phyloP scores from a whole-genome alignment of 1,140 invertebrate species.

The Samia ricini region DNA sequence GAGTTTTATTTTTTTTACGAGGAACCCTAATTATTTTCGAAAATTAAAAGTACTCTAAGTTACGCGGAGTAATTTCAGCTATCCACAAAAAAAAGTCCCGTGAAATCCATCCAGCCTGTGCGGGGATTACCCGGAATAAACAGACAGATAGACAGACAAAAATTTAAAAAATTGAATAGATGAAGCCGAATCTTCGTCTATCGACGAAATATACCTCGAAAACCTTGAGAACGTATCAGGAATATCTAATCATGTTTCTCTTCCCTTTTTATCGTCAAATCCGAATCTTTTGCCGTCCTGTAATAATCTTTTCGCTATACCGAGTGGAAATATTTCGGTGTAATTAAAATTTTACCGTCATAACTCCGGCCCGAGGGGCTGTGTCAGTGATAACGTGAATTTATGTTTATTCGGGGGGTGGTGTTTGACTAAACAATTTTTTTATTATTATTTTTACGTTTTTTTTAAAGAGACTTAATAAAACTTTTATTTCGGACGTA shows the following conservation, averaged over 20 bases:
- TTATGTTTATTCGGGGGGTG: constrained; percentile 9
- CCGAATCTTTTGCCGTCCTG: neutral
- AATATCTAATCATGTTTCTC: neutral
- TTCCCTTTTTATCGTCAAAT: neutral
- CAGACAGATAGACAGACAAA: no score
- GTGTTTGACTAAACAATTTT: constrained; percentile 10
- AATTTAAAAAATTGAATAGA: no score
- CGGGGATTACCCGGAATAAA: no score
- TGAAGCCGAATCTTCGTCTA: no score
- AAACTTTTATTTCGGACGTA: constrained; percentile 1
- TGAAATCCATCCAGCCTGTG: no score
- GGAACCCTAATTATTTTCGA: no score
- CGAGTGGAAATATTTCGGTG: constrained; percentile 9
- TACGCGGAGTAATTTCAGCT: no score
- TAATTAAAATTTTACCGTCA: constrained; percentile 13
- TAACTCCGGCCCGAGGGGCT: constrained; percentile 1
- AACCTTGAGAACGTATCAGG: neutral
- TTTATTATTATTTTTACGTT: no score
- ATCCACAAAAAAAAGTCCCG: no score
- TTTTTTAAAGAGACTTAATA: constrained; percentile 3
- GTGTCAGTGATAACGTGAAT: constrained; percentile 9
- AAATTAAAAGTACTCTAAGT: no score
- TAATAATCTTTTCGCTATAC: constrained; percentile 1
- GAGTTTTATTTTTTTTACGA: no score
- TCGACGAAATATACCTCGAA: neutral